Conservation (phyloP, 1,140 invertebrate species). For the Diabrotica undecimpunctata region DNA sequence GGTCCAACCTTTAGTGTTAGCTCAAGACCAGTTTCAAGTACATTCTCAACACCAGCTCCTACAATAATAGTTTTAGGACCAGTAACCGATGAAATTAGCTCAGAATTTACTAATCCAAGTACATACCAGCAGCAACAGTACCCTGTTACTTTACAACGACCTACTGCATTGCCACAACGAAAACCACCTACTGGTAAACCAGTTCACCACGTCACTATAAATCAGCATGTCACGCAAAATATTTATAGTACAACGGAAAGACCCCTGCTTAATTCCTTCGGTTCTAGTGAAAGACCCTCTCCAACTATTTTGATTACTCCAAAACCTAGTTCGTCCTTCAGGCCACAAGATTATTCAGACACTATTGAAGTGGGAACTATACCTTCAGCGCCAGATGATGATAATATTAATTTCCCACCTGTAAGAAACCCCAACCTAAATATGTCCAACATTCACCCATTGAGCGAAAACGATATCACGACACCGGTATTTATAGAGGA, state of each 20-base stretch:
- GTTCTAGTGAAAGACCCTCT: constrained; percentile 45
- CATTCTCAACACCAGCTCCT: constrained; percentile 57
- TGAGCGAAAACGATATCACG: constrained; percentile 55
- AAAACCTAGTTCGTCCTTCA: constrained; percentile 53
- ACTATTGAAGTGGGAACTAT: constrained; percentile 26
- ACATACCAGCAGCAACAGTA: constrained; percentile 15
- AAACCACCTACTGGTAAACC: constrained; percentile 48
- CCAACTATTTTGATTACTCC: constrained; percentile 59
- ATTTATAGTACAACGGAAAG: constrained; percentile 48
- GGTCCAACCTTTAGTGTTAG: constrained; percentile 35
- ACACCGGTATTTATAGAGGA: constrained; percentile 72
- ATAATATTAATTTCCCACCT: constrained; percentile 75
- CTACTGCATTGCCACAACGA: constrained; percentile 42
- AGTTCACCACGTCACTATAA: constrained; percentile 52
- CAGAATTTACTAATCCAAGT: constrained; percentile 27
- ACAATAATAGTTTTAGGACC: constrained; percentile 69
- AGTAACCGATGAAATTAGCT: constrained; percentile 32
- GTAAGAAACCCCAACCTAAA: constrained; percentile 78
- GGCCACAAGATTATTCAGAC: constrained; percentile 31
- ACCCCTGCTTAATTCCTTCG: constrained; percentile 49
- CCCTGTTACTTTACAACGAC: constrained; percentile 37
- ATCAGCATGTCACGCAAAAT: constrained; percentile 56
- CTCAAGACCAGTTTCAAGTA: constrained; percentile 24
- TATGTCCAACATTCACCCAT: constrained; percentile 55
- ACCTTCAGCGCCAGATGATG: constrained; percentile 60